These are phyloP conservation scores for Amblyopsis hoosieri DNA, from an alignment of 2,797 vertebrate species.

Conservation along the genomic window DNA sequence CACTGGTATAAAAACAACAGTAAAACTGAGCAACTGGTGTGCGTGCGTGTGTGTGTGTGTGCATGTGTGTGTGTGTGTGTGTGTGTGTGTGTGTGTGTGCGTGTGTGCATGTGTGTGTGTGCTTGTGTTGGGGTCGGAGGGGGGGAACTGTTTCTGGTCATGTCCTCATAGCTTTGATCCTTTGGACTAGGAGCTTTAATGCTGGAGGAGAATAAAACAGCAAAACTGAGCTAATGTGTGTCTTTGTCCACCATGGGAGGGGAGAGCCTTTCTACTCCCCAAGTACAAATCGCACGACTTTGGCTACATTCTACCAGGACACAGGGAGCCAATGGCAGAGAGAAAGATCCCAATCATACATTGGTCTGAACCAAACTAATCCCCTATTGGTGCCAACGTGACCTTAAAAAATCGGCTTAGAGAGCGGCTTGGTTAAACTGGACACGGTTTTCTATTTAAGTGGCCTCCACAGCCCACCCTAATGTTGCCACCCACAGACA, in stretches of 20 bases:
- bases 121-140: background rate
- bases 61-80: background rate
- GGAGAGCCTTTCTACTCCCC: constrained; percentile 76
- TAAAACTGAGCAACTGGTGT: background rate
- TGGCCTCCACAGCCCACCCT: constrained; percentile 68
- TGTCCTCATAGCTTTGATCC: constrained; percentile 78
- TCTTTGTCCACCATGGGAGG: constrained; percentile 78
- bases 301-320: constrained; percentile 74
- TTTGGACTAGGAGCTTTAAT: constrained; percentile 65
- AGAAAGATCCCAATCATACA: constrained; percentile 83
- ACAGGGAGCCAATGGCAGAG: constrained; percentile 74
- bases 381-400: constrained; percentile 84
- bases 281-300: constrained; percentile 83
- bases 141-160: constrained; percentile 56
- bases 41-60: background rate
- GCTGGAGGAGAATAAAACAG: constrained; percentile 73
- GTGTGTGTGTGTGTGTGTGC: background rate
- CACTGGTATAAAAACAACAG: background rate
- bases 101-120: constrained; percentile 3
- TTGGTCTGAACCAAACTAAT: constrained; percentile 85
- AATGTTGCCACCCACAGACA: constrained; percentile 82
- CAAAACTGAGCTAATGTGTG: constrained; percentile 85
- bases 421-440: constrained; percentile 82
- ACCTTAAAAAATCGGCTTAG: constrained; percentile 86
- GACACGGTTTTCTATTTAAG: constrained; percentile 79